Conservation (phyloP, 2,797 vertebrate genomes). For the Anguilla obscura region DNA sequence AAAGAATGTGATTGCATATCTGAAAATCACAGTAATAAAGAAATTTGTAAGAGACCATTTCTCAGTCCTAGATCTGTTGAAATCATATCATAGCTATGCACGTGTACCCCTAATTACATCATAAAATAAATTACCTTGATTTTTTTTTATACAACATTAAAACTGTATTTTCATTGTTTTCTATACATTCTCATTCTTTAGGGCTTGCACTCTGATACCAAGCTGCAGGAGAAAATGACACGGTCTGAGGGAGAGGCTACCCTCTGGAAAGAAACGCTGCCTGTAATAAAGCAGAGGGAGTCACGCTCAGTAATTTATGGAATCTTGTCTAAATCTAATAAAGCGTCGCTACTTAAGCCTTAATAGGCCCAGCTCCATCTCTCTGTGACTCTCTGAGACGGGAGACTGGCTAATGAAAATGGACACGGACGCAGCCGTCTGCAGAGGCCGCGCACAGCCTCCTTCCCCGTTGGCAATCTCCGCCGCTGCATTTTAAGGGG, state of each 20-base stretch:
- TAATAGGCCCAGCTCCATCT: background rate
- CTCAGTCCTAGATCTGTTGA: background rate
- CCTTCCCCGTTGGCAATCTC: background rate
- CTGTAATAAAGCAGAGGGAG: background rate
- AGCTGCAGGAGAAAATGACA: background rate
- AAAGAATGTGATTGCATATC: background rate
- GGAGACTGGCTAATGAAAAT: slow-evolving; percentile 28
- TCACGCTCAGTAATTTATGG: slow-evolving; percentile 15
- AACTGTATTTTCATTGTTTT: background rate
- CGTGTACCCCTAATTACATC: background rate
- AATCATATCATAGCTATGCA: background rate
- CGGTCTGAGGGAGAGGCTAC: background rate
- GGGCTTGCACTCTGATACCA: background rate
- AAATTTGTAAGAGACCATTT: background rate
- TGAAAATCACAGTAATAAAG: background rate
- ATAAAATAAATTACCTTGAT: background rate
- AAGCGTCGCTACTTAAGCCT: slow-evolving; percentile 14
- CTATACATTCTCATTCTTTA: background rate
- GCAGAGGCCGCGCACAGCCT: background rate
- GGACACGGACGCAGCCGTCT: background rate
- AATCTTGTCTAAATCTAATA: slow-evolving; percentile 31
- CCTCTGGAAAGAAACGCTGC: background rate
- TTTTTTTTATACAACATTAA: background rate
- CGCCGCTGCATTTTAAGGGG: slow-evolving; percentile 24
- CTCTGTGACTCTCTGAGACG: background rate